Evolutionary conservation across 2,888 invertebrate species (phyloP).

Genomic region (Siphlonurus alternatus): DNA sequence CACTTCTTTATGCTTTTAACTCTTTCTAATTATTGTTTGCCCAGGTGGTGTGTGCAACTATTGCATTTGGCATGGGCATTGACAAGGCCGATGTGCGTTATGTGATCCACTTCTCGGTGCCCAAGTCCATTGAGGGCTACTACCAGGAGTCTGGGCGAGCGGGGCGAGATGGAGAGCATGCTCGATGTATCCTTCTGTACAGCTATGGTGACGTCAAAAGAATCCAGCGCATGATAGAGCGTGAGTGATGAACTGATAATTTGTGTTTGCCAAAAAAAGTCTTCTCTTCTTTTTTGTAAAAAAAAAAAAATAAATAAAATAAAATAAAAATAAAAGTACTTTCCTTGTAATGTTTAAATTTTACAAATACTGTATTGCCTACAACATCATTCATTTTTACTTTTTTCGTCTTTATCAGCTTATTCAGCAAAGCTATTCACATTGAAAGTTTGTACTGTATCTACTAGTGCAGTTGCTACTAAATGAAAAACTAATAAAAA

Average conservation of each 20-base stretch:
- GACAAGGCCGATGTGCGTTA: constrained; percentile 95
- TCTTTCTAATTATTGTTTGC: too few relatives aligned
- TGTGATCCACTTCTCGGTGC: constrained; percentile 83
- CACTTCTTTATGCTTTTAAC: too few relatives aligned
- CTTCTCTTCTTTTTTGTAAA: not conserved
- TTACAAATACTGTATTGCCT: too few relatives aligned
- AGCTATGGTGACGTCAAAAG: constrained; percentile 63
- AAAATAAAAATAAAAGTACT: too few relatives aligned
- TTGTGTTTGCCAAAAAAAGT: not conserved
- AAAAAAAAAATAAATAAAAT: not conserved
- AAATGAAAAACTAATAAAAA: too few relatives aligned
- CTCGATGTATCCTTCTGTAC: constrained; percentile 80
- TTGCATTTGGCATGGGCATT: constrained; percentile 98
- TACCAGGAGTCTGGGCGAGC: constrained; percentile 97
- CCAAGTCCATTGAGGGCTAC: constrained; percentile 91
- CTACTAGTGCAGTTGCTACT: too few relatives aligned
- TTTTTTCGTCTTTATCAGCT: too few relatives aligned
- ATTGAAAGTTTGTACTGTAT: too few relatives aligned
- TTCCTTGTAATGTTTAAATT: too few relatives aligned
- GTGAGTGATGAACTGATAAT: constrained; percentile 30
- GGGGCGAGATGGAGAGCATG: constrained; percentile 77
- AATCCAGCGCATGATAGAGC: constrained; percentile 48
- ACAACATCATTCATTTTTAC: too few relatives aligned
- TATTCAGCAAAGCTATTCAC: too few relatives aligned
- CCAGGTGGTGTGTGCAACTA: constrained; percentile 80